These are phyloP conservation scores for Leptopterna dolabrata DNA, from an alignment of 2,888 invertebrate genomes.

Conservation along the genomic window DNA sequence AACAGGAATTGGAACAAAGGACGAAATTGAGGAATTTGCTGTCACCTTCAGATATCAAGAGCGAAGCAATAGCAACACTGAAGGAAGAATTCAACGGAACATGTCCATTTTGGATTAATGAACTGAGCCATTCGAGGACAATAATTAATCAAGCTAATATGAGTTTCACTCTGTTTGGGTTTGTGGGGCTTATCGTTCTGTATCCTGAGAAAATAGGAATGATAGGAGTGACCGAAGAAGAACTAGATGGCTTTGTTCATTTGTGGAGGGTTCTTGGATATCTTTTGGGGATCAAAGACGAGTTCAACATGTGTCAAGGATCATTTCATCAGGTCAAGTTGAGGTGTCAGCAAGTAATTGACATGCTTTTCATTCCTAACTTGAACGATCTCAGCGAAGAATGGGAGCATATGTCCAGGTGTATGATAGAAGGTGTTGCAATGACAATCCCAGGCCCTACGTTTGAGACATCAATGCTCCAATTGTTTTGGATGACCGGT, in stretches of 20 bases:
- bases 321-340: conserved; percentile 65
- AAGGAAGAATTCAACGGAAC: conserved; percentile 47
- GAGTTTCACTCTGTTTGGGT: conserved; percentile 70
- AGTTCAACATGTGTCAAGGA: conserved; percentile 68
- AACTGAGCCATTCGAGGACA: neutral
- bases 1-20: conserved; percentile 62
- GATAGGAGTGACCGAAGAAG: conserved; percentile 66
- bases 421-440: conserved; percentile 65
- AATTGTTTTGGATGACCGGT: conserved; percentile 46
- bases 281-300: conserved; percentile 68
- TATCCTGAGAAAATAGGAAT: conserved; percentile 68
- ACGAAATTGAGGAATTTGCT: conserved; percentile 56
- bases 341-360: conserved; percentile 64
- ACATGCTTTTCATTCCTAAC: conserved; percentile 66
- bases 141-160: conserved; percentile 70
- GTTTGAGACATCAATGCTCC: conserved; percentile 26
- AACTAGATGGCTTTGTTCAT: conserved; percentile 70
- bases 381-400: conserved; percentile 65
- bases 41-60: conserved; percentile 42
- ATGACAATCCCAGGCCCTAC: conserved; percentile 28
- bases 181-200: conserved; percentile 68
- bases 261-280: conserved; percentile 71
- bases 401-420: conserved; percentile 68
- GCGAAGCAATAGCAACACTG: conserved; percentile 37
- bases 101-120: neutral